Percentiles rank a stretch among this genome's conserved stretches.
These are phyloP conservation scores for Gastracanthus pulcherrimus DNA, from an alignment of 2,888 invertebrate genomes.

Conservation along the genomic window DNA sequence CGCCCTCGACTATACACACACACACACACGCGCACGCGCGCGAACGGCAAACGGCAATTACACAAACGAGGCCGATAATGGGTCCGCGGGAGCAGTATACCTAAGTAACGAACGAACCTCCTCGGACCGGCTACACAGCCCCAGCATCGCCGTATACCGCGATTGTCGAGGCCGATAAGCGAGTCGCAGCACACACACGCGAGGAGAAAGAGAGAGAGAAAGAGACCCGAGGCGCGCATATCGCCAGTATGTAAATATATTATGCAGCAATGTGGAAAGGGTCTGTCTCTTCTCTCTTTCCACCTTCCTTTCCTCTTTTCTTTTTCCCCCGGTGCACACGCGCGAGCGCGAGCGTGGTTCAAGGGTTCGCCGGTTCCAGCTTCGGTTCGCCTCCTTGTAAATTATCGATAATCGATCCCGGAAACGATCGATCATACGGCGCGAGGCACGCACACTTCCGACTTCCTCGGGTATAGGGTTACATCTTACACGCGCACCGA, in stretches of 20 bases:
- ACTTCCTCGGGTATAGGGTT: slow-evolving; percentile 35
- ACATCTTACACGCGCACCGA: slow-evolving; percentile 9
- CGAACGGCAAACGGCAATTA: neutral
- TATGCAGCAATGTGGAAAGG: slow-evolving; percentile 27
- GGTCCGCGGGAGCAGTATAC: too few species aligned
- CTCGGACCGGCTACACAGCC: too few species aligned
- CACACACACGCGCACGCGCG: too few species aligned
- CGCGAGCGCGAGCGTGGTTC: neutral
- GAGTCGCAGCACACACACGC: neutral
- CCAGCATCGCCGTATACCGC: neutral
- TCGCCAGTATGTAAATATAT: slow-evolving; percentile 27
- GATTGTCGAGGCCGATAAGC: slow-evolving; percentile 22
- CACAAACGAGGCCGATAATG: slow-evolving; percentile 16
- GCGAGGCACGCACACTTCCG: slow-evolving; percentile 28
- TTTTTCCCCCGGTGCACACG: neutral
- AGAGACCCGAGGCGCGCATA: too few species aligned
- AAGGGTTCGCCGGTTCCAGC: slow-evolving; percentile 20
- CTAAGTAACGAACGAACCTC: too few species aligned
- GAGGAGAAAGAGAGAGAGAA: too few species aligned
- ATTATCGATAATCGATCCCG: slow-evolving; percentile 52
- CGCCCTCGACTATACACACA: too few species aligned
- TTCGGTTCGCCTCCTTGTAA: too few species aligned
- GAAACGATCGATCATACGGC: slow-evolving; percentile 48
- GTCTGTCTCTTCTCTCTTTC: neutral
- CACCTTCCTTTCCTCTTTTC: neutral